A percentile compares a stretch with the other conserved stretches of the same genome.
phyloP scores from a whole-genome alignment of 2,113 vertebrate genomes.

The Tretioscincus oriximinensis region DNA sequence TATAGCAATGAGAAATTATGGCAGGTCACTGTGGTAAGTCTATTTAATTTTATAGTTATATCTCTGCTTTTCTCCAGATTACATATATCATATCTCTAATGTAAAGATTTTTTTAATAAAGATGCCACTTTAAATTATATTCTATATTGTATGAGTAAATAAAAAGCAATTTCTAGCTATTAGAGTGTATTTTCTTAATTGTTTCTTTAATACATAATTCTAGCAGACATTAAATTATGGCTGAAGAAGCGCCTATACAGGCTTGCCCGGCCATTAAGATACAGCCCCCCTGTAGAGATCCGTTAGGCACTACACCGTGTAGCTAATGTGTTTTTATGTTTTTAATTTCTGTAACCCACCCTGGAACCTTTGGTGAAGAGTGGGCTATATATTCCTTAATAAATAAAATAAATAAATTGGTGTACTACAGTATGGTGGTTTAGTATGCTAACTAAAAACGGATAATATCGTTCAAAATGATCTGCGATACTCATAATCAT shows the following conservation, averaged over 20 bases:
- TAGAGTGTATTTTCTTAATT: not conserved
- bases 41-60: not conserved
- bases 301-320: no score
- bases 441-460: no score
- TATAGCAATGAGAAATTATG: constrained; percentile 82
- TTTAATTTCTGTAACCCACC: no score
- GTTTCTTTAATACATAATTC: not conserved
- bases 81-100: not conserved
- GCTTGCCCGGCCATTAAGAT: no score
- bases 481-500: not conserved
- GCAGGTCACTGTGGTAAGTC: constrained; percentile 87
- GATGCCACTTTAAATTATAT: not conserved
- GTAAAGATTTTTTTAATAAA: not conserved
- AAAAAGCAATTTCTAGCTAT: not conserved
- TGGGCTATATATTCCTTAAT: no score
- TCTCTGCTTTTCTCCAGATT: not conserved
- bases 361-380: no score
- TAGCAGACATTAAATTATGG: not conserved
- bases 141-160: not conserved
- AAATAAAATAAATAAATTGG: not conserved
- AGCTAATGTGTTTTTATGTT: no score
- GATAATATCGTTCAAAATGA: not conserved
- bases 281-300: no score
- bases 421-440: not conserved
- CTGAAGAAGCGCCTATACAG: no score